Evolutionary conservation across 2,797 vertebrate genomes (phyloP).

Genomic region (Siniperca obscura): DNA sequence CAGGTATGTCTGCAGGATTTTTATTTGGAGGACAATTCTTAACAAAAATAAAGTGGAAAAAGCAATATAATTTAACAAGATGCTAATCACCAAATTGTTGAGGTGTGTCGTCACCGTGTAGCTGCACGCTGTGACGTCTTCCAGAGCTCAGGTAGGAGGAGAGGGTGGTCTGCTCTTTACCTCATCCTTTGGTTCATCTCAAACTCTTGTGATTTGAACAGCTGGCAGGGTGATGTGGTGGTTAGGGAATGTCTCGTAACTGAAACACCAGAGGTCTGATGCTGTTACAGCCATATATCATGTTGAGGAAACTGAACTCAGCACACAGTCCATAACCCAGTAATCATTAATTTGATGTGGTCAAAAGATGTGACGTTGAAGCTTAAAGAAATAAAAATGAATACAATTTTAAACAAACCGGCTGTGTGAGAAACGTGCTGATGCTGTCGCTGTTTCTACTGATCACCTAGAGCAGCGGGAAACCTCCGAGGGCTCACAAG

Average conservation of each 20-base stretch:
- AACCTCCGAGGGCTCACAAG: neutral
- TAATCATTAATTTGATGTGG: neutral
- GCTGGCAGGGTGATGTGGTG: conserved; percentile 16
- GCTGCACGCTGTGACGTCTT: conserved; percentile 36
- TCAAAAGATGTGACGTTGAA: neutral
- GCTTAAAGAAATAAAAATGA: no score
- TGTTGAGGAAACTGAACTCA: neutral
- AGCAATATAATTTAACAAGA: conserved; percentile 87
- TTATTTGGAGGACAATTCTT: neutral
- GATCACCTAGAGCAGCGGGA: no score
- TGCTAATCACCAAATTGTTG: conserved; percentile 79
- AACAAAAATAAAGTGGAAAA: conserved; percentile 82
- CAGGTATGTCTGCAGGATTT: neutral
- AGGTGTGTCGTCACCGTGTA: conserved; percentile 73
- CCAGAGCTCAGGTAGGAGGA: conserved; percentile 44
- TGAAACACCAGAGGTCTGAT: neutral
- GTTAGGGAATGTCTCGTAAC: neutral
- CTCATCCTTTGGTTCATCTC: conserved; percentile 36
- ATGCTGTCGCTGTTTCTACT: neutral
- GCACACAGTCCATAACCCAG: neutral
- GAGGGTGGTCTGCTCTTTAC: conserved; percentile 32
- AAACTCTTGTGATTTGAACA: neutral
- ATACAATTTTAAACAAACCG: neutral
- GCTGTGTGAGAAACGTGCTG: neutral
- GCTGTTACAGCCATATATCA: neutral